These are phyloP conservation scores for Rutpela maculata DNA, from an alignment of 2,888 invertebrate species.

Conservation along the genomic window DNA sequence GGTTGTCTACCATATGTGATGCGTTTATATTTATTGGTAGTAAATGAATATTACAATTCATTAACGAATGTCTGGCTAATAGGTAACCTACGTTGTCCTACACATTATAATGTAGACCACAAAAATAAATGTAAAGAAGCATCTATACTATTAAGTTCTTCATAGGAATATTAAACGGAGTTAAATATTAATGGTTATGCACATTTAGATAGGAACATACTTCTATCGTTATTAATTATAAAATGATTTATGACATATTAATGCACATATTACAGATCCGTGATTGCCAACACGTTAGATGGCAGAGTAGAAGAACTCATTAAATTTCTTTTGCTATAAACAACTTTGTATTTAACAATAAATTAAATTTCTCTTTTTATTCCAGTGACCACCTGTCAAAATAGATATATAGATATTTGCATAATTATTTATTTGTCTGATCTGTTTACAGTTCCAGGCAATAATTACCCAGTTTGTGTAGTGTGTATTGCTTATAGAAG, in stretches of 20 bases:
- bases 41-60: too few species aligned
- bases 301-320: conserved; percentile 20
- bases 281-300: conserved; percentile 10
- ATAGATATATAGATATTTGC: conserved; percentile 21
- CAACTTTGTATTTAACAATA: conserved; percentile 41
- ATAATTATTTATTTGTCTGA: conserved; percentile 17
- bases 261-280: conserved; percentile 10
- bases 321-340: conserved; percentile 38
- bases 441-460: neutral
- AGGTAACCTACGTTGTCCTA: too few species aligned
- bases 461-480: neutral
- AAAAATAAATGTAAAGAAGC: too few species aligned
- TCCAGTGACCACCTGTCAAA: conserved; percentile 26
- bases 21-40: too few species aligned
- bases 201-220: neutral
- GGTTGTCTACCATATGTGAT: too few species aligned
- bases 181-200: neutral
- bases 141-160: too few species aligned
- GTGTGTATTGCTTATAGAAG: too few species aligned
- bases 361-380: conserved; percentile 48
- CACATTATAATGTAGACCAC: too few species aligned
- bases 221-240: conserved; percentile 1
- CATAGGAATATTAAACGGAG: too few species aligned
- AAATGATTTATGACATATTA: conserved; percentile 25
- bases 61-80: too few species aligned